A percentile compares a stretch with the other conserved stretches of the same genome.
These are phyloP conservation scores for Pyrocoelia pectoralis DNA, from an alignment of 2,888 invertebrate genomes.

Conservation along the genomic window DNA sequence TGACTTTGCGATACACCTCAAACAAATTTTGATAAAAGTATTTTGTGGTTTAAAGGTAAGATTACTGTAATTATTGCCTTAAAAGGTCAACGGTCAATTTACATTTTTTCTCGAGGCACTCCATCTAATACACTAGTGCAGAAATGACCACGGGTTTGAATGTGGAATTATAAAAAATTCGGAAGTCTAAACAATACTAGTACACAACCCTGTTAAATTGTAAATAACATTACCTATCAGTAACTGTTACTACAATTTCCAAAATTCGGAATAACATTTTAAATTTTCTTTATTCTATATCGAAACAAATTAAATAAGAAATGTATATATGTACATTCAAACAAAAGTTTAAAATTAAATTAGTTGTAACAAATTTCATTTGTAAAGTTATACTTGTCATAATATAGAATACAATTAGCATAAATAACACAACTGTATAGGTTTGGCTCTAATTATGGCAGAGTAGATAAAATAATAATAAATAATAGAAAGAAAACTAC, in stretches of 20 bases:
- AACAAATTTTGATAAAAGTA: no score
- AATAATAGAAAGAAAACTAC: no score
- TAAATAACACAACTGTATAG: neutral
- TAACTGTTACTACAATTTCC: constrained; percentile 6
- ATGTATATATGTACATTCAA: neutral
- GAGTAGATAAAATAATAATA: no score
- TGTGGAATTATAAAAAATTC: no score
- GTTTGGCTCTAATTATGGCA: neutral
- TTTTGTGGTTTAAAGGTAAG: no score
- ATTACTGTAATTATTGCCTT: no score
- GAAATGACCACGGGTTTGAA: no score
- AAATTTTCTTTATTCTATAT: constrained; percentile 7
- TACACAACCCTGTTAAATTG: constrained; percentile 13
- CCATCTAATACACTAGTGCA: no score
- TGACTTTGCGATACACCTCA: no score
- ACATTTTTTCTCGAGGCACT: no score
- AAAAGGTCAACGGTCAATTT: no score
- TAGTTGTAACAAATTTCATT: neutral
- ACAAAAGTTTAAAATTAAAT: neutral
- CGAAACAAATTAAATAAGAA: constrained; percentile 2
- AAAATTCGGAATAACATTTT: constrained; percentile 13
- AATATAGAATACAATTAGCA: neutral
- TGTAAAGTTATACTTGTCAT: neutral
- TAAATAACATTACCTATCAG: neutral
- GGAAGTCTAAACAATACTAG: neutral